Evolutionary conservation across 2,797 vertebrate genomes (phyloP).

Genomic region (Micropoecilia bifurca): DNA sequence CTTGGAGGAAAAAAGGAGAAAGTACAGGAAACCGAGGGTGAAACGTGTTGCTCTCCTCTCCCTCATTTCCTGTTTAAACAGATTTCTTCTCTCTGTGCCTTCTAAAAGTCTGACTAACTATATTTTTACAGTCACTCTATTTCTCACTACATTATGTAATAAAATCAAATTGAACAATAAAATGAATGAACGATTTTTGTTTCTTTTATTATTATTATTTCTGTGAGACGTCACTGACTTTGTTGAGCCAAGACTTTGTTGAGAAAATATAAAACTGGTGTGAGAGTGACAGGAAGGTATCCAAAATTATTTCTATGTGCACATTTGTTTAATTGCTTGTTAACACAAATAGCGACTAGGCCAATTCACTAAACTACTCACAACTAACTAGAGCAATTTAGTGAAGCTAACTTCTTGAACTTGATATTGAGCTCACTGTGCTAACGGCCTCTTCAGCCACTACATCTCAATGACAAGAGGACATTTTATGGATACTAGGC

Average conservation of each 20-base stretch:
- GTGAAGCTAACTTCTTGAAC: background rate
- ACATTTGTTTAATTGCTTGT: background rate
- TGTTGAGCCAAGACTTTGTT: background rate
- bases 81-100: slow-evolving; percentile 34
- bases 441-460: background rate
- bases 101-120: background rate
- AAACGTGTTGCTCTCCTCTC: slow-evolving; percentile 73
- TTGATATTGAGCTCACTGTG: background rate
- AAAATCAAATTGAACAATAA: background rate
- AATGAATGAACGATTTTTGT: background rate
- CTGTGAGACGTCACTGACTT: background rate
- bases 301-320: background rate
- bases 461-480: background rate
- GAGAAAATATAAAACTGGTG: background rate
- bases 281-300: background rate
- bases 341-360: background rate
- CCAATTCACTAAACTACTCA: background rate
- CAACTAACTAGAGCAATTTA: background rate
- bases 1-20: slow-evolving; percentile 62
- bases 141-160: background rate
- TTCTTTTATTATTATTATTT: background rate
- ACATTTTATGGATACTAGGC: background rate
- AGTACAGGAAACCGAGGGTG: slow-evolving; percentile 73
- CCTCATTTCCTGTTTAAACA: slow-evolving; percentile 64
- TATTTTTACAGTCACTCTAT: slow-evolving; percentile 1